phyloP scores from a whole-genome alignment of 1,140 invertebrate genomes.

The Leptinotarsa lineolata region DNA sequence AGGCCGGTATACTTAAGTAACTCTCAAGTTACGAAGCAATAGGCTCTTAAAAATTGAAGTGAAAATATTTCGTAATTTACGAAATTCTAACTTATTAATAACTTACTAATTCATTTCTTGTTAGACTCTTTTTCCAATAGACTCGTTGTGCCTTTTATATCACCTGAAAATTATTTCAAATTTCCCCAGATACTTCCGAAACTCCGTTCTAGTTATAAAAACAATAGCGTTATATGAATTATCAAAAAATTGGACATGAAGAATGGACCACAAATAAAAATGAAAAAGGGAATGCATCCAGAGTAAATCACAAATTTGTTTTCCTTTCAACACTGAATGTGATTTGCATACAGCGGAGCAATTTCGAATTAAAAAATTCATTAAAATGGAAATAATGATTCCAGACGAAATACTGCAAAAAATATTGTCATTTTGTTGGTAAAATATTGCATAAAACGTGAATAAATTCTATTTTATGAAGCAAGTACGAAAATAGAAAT shows the following conservation, averaged over 20 bases:
- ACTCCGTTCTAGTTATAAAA: no score
- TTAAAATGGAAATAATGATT: conserved; percentile 47
- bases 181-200: no score
- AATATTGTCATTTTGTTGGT: conserved; percentile 46
- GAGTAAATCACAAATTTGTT: not conserved
- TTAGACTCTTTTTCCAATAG: no score
- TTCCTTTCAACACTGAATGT: conserved; percentile 3
- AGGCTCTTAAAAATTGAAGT: no score
- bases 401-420: conserved; percentile 38
- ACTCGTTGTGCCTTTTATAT: no score
- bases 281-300: not conserved
- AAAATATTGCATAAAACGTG: conserved; percentile 41
- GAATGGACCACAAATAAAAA: not conserved
- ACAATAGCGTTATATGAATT: no score
- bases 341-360: not conserved
- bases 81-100: no score
- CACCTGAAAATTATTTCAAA: no score
- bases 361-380: conserved; percentile 41
- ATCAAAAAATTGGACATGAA: not conserved
- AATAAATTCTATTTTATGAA: conserved; percentile 52
- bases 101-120: no score
- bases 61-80: no score
- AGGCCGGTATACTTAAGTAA: no score
- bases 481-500: conserved; percentile 49
- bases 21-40: no score